Conservation (phyloP, 1,140 invertebrate genomes). For the Scaptomyza pallida region DNA sequence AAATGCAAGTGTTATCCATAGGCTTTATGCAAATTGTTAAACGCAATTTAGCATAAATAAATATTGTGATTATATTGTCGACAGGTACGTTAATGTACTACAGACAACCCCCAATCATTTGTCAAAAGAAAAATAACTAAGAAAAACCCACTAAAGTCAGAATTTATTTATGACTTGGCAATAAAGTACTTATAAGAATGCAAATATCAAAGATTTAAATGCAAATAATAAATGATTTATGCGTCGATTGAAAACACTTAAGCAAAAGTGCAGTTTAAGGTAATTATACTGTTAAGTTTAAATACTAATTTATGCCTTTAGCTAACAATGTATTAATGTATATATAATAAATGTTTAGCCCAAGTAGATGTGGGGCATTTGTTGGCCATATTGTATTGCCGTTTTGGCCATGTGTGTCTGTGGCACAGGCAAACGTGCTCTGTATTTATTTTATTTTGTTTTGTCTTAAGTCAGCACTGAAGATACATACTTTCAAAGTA, state of each 20-base stretch:
- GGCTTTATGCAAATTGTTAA: too few species aligned
- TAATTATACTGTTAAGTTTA: not conserved
- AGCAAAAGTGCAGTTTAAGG: too few species aligned
- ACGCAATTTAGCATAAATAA: too few species aligned
- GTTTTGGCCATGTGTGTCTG: conserved; percentile 10
- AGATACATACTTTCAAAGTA: conserved; percentile 50
- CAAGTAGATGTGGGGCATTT: conserved; percentile 7
- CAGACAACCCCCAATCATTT: not conserved
- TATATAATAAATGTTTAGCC: not conserved
- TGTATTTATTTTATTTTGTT: not conserved
- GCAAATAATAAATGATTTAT: not conserved
- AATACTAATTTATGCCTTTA: not conserved
- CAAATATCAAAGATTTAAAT: not conserved
- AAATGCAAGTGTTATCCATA: too few species aligned
- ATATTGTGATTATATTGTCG: too few species aligned
- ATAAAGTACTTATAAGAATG: conserved; percentile 1
- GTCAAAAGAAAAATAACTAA: too few species aligned
- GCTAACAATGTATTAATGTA: not conserved
- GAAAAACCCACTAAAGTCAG: not conserved
- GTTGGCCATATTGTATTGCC: conserved; percentile 13
- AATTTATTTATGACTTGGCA: not conserved
- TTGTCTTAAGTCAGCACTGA: conserved; percentile 8
- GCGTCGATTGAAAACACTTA: too few species aligned
- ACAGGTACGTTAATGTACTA: too few species aligned
- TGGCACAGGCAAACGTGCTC: conserved; percentile 25